phyloP scores from a whole-genome alignment of 2,888 invertebrate genomes.

The Stenolophus ochropezus region DNA sequence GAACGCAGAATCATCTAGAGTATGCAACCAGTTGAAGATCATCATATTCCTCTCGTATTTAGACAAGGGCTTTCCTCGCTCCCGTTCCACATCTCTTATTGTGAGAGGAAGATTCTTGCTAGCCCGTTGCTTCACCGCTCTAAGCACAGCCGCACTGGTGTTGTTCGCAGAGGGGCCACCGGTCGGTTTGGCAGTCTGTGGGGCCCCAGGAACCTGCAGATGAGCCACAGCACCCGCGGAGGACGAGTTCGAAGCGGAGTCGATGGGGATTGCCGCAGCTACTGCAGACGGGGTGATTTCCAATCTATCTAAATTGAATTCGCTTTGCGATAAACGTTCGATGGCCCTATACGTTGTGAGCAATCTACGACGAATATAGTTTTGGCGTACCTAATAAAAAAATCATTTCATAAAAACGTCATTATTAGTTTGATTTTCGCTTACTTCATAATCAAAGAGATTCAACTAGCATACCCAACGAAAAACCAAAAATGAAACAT shows the following conservation, averaged over 20 bases:
- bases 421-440: not conserved
- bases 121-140: constrained; percentile 72
- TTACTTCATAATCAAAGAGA: not conserved
- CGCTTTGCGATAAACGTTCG: constrained; percentile 88
- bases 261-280: constrained; percentile 67
- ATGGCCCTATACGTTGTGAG: constrained; percentile 88
- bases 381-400: constrained; percentile 81
- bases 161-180: constrained; percentile 70
- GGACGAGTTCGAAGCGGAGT: constrained; percentile 64
- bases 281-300: constrained; percentile 78
- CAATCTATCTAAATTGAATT: constrained; percentile 85
- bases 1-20: constrained; percentile 83
- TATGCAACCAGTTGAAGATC: constrained; percentile 96
- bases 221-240: constrained; percentile 70
- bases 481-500: not conserved
- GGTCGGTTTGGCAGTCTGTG: constrained; percentile 66
- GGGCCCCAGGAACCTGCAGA: constrained; percentile 67
- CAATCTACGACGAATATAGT: constrained; percentile 85
- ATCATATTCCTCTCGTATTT: constrained; percentile 95
- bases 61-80: constrained; percentile 88
- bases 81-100: constrained; percentile 86
- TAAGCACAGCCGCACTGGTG: constrained; percentile 71
- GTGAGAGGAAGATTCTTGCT: constrained; percentile 79
- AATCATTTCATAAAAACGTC: not conserved
- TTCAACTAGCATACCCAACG: not conserved